These are phyloP conservation scores for Apeira syringaria DNA, from an alignment of 2,888 invertebrate genomes.

Conservation along the genomic window DNA sequence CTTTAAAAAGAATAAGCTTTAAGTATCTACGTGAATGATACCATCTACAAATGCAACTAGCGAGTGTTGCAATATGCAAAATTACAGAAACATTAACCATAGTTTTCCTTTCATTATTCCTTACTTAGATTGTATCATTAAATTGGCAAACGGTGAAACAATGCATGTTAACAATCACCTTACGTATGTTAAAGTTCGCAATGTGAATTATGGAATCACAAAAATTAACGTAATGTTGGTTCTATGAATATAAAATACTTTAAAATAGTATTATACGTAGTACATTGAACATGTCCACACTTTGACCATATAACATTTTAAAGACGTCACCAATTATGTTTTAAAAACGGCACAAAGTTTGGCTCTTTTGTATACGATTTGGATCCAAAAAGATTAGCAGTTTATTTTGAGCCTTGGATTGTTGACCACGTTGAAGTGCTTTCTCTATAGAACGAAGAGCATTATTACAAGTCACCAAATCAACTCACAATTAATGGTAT, in stretches of 20 bases:
- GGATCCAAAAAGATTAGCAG: no score
- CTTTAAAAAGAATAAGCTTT: conserved; percentile 17
- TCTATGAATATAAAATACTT: conserved; percentile 2
- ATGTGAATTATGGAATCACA: neutral
- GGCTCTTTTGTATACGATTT: no score
- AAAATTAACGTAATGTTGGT: neutral
- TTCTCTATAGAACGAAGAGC: no score
- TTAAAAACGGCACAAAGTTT: no score
- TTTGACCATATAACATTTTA: no score
- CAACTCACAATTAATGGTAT: no score
- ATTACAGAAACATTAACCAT: conserved; percentile 40
- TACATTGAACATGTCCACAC: no score
- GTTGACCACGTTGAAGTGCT: no score
- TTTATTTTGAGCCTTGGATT: no score
- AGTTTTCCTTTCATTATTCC: conserved; percentile 33
- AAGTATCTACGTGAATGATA: conserved; percentile 16
- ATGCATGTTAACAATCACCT: conserved; percentile 28
- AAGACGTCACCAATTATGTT: no score
- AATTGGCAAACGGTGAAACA: conserved; percentile 32
- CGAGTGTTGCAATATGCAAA: conserved; percentile 42
- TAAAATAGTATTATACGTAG: no score
- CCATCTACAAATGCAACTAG: conserved; percentile 24
- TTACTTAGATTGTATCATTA: conserved; percentile 27
- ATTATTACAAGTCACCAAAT: no score
- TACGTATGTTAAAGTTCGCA: conserved; percentile 5